A percentile compares a stretch with the other conserved stretches of the same genome.
These are phyloP conservation scores for Epistrophe eligans DNA, from an alignment of 2,888 invertebrate species.

Conservation along the genomic window DNA sequence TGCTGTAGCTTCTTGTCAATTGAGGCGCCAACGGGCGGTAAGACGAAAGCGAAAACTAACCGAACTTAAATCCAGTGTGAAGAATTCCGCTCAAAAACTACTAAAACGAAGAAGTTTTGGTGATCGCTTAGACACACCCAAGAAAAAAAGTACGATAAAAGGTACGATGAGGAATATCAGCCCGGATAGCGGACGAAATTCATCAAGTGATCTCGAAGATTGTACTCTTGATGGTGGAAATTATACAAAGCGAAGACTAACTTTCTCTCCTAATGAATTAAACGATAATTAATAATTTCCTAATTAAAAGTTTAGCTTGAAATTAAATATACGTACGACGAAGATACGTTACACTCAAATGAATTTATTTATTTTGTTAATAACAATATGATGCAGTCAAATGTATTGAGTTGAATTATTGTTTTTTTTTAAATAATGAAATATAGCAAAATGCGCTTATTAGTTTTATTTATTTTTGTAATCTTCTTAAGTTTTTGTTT, in stretches of 20 bases:
- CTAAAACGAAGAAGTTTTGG: constrained; percentile 59
- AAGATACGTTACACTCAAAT: constrained; percentile 37
- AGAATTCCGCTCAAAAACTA: constrained; percentile 80
- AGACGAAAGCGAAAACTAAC: constrained; percentile 81
- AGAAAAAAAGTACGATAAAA: not conserved
- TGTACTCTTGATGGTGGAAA: constrained; percentile 64
- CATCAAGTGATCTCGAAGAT: constrained; percentile 80
- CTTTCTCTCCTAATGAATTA: constrained; percentile 87
- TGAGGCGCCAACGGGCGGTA: constrained; percentile 81
- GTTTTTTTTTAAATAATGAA: constrained; percentile 21
- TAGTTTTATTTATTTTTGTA: constrained; percentile 55
- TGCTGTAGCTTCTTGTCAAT: constrained; percentile 76
- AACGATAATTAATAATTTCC: constrained; percentile 89
- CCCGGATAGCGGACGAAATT: constrained; percentile 83
- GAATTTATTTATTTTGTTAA: constrained; percentile 71
- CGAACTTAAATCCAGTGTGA: constrained; percentile 79
- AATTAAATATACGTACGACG: too few species aligned
- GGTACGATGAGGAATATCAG: constrained; percentile 78
- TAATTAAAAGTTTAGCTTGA: not conserved
- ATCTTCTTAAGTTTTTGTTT: constrained; percentile 42
- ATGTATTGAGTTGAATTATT: constrained; percentile 55
- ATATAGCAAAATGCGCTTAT: constrained; percentile 73
- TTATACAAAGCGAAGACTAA: constrained; percentile 79
- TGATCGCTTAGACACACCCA: constrained; percentile 71
- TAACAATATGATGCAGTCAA: constrained; percentile 24